A percentile compares a stretch with the other conserved stretches of the same genome.
phyloP scores from a whole-genome alignment of 53 echinoderm and acorn worm species.

The Antedon mediterranea region DNA sequence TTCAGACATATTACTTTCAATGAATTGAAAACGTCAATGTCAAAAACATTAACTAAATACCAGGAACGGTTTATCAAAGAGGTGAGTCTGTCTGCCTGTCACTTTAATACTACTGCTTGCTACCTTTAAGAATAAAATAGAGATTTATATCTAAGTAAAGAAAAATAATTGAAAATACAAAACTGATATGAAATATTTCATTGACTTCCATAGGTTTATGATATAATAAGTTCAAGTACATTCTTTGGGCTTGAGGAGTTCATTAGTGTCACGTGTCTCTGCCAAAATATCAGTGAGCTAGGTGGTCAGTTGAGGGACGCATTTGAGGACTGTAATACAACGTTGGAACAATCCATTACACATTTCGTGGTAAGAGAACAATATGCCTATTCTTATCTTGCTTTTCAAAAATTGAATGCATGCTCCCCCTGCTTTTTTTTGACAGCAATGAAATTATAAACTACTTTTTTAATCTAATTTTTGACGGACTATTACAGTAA shows the following conservation, averaged over 20 bases:
- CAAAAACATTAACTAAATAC: constrained; percentile 40
- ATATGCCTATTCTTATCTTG: no score
- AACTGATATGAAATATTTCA: no score
- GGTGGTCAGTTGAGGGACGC: constrained; percentile 23
- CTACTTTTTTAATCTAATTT: no score
- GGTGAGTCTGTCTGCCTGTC: no score
- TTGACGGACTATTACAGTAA: no score
- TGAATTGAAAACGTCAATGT: constrained; percentile 35
- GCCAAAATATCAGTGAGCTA: constrained; percentile 35
- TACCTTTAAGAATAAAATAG: not conserved
- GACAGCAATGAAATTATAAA: no score
- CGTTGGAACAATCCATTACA: constrained; percentile 32
- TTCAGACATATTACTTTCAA: constrained; percentile 54
- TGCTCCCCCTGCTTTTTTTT: no score
- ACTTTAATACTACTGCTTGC: no score
- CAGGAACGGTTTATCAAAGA: constrained; percentile 66
- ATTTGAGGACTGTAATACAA: constrained; percentile 33
- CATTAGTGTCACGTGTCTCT: constrained; percentile 61
- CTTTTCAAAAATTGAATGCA: no score
- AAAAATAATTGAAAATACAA: no score
- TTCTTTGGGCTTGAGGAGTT: constrained; percentile 81
- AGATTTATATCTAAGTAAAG: no score
- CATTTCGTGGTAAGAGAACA: constrained; percentile 60
- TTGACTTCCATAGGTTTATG: constrained; percentile 48
- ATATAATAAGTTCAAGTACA: constrained; percentile 49